Percentiles rank a stretch among this genome's conserved stretches.
These are phyloP conservation scores for Drosophila rhopaloa DNA, from an alignment of 1,140 invertebrate genomes.

Conservation along the genomic window DNA sequence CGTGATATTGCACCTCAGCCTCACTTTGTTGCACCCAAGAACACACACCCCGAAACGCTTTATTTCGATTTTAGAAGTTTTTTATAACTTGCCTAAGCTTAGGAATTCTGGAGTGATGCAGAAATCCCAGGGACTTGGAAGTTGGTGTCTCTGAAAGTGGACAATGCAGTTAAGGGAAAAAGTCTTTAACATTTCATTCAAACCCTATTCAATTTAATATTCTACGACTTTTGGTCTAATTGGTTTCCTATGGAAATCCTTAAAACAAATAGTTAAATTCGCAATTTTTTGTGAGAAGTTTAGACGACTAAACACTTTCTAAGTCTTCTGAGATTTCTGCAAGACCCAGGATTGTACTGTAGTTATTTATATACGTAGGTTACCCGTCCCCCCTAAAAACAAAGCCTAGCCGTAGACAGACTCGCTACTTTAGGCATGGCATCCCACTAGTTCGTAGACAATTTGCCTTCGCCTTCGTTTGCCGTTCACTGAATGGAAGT, in stretches of 20 bases:
- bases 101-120: not conserved
- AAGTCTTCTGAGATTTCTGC: slow-evolving; percentile 4
- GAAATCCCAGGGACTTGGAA: not conserved
- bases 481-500: slow-evolving; percentile 53
- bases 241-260: not conserved
- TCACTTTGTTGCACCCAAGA: slow-evolving; percentile 17
- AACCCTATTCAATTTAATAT: too few species aligned
- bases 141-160: too few species aligned
- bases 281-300: not conserved
- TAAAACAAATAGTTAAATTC: not conserved
- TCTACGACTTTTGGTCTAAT: not conserved
- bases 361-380: slow-evolving; percentile 37
- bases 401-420: slow-evolving; percentile 21
- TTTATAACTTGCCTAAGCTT: slow-evolving; percentile 16
- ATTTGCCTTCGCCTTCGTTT: slow-evolving; percentile 53
- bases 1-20: slow-evolving; percentile 26
- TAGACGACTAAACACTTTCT: not conserved
- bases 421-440: slow-evolving; percentile 22
- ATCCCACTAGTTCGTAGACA: slow-evolving; percentile 39
- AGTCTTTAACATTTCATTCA: too few species aligned
- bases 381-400: not conserved
- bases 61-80: slow-evolving; percentile 44
- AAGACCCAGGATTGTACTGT: slow-evolving; percentile 1
- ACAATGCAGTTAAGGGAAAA: too few species aligned
- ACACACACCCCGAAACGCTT: slow-evolving; percentile 22